These are phyloP conservation scores for Eupelmus urozonus DNA, from an alignment of 2,888 invertebrate species.

Conservation along the genomic window DNA sequence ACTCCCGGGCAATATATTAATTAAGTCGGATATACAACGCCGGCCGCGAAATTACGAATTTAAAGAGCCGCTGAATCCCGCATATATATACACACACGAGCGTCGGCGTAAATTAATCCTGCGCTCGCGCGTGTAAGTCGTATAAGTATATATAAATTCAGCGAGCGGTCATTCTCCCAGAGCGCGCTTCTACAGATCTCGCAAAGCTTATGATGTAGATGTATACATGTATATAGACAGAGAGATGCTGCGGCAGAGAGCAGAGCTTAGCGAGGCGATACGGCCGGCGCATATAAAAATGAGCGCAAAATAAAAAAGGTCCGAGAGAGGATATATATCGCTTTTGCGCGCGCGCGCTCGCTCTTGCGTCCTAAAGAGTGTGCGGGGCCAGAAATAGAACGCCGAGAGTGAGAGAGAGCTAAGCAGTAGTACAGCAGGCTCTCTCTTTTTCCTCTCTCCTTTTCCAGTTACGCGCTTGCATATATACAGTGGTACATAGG, in stretches of 20 bases:
- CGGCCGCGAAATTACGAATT: slow-evolving; percentile 11
- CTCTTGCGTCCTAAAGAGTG: slow-evolving; percentile 36
- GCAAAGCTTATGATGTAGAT: too few species aligned
- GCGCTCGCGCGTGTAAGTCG: too few species aligned
- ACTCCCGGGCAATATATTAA: neutral
- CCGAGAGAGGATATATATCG: neutral
- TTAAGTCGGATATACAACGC: slow-evolving; percentile 6
- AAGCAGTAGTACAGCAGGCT: slow-evolving; percentile 5
- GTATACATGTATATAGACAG: too few species aligned
- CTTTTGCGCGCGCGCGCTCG: too few species aligned
- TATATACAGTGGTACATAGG: neutral
- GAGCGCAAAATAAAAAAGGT: slow-evolving; percentile 21
- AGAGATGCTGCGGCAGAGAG: too few species aligned
- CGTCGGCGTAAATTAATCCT: slow-evolving; percentile 54
- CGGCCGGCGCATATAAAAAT: neutral
- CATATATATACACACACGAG: neutral
- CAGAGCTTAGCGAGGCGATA: too few species aligned
- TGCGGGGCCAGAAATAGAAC: slow-evolving; percentile 51
- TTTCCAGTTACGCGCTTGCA: neutral
- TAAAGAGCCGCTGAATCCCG: too few species aligned
- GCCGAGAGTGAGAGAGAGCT: too few species aligned
- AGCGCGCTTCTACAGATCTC: too few species aligned
- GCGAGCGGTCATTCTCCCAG: slow-evolving; percentile 17
- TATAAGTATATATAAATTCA: neutral
- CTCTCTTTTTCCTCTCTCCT: neutral